Conservation (phyloP, 1,140 invertebrate species). For the Aplysia californica region DNA sequence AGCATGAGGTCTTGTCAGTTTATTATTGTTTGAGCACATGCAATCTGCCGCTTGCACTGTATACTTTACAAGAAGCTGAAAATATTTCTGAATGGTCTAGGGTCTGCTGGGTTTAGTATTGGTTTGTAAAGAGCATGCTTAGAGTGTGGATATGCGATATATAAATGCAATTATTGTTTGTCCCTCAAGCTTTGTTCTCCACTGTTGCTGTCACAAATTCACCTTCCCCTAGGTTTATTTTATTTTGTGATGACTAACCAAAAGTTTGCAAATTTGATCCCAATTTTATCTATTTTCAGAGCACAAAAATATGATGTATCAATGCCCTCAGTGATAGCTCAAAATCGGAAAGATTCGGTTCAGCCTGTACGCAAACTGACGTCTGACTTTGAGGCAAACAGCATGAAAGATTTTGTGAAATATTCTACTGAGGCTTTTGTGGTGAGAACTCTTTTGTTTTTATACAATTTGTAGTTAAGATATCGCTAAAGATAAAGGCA, state of each 20-base stretch:
- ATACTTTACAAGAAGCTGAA: no score
- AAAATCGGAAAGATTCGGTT: not conserved
- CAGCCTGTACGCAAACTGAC: slow-evolving; percentile 14
- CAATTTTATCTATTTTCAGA: slow-evolving; percentile 1
- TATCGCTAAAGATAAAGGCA: not conserved
- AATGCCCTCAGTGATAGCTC: slow-evolving; percentile 8
- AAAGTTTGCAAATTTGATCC: not conserved
- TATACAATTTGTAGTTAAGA: not conserved
- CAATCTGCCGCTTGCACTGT: no score
- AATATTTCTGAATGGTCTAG: no score
- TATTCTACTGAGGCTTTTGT: not conserved
- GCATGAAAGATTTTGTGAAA: not conserved
- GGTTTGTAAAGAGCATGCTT: no score
- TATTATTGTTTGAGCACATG: no score
- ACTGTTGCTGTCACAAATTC: not conserved
- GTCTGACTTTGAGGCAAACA: not conserved
- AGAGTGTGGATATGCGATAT: no score
- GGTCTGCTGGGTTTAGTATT: no score
- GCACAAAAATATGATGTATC: not conserved
- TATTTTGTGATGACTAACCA: not conserved
- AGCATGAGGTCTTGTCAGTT: no score
- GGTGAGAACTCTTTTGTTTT: slow-evolving; percentile 1
- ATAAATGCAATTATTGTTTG: slow-evolving; percentile 1
- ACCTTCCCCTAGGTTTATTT: not conserved
- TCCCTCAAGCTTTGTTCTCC: not conserved